Evolutionary conservation across 2,888 invertebrate species (phyloP).

Genomic region (Argynnis bischoffii): DNA sequence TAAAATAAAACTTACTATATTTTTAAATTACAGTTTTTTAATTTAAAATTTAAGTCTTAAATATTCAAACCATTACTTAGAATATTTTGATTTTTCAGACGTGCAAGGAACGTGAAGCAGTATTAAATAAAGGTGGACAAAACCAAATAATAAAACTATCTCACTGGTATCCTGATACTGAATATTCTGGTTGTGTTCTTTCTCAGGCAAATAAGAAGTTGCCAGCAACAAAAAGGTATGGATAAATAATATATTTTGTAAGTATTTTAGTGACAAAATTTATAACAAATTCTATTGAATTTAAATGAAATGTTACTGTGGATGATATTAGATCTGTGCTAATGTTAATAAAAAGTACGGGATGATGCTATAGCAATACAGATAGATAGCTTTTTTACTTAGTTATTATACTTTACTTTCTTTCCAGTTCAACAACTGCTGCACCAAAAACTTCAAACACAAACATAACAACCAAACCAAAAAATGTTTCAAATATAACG

Average conservation of each 20-base stretch:
- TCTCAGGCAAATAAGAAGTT: constrained; percentile 69
- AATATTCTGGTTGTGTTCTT: constrained; percentile 83
- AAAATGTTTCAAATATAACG: constrained; percentile 43
- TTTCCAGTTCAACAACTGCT: constrained; percentile 52
- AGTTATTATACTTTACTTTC: not conserved
- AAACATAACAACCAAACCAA: constrained; percentile 34
- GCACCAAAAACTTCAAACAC: constrained; percentile 44
- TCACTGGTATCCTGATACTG: constrained; percentile 80
- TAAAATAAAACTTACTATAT: too few relatives aligned
- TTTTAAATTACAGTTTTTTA: too few relatives aligned
- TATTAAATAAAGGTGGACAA: constrained; percentile 85
- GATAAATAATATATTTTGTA: not conserved
- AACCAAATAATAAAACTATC: constrained; percentile 92
- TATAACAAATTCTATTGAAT: too few relatives aligned
- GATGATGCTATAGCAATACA: not conserved
- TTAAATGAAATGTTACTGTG: too few relatives aligned
- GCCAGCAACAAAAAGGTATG: constrained; percentile 68
- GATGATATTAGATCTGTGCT: too few relatives aligned
- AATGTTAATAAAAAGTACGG: too few relatives aligned
- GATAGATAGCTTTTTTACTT: not conserved
- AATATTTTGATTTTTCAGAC: constrained; percentile 73
- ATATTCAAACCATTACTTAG: not conserved
- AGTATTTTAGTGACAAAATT: not conserved
- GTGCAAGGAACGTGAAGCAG: constrained; percentile 88
- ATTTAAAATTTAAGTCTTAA: not conserved